Base-by-base conservation (phyloP, 2,113 vertebrate genomes). In the Tyto alba region DNA sequence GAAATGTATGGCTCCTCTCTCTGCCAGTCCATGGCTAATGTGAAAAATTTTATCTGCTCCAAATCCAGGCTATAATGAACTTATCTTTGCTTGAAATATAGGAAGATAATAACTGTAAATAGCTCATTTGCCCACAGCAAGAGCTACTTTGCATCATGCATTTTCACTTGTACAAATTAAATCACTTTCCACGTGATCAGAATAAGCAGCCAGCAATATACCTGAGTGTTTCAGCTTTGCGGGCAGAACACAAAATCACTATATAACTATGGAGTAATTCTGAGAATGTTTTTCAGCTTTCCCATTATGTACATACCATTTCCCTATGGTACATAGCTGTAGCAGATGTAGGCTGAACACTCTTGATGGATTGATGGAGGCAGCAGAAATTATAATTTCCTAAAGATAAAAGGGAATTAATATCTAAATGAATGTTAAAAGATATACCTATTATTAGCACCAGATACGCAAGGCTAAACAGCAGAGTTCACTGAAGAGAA, bases 351-450 rank as follows among this genome's bases (percentile, higher is more conserved):
- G 34, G 8, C 17, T 87, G 89, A 94, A 74, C 43, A 59, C n/a
- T 90, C 88, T 82, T 94, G 76, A 94, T 82, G 76, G 43, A 77
- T 81, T 91, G 53, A 47, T 62, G 85, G 26, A 97, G 64, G 79
- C 72, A 96, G 73, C 20, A 91, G 62, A 91, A 96, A 82, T 76
- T 6, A 87, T 48, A 64, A 75, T 91, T 94, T 94, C 78, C 69
- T 96, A 97, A 96, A 97, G 68, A 76, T 88, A 82, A 96, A 84
- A 94, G 25, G 48, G 41, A 94, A 69, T 96, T 95, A 92, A 91
- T 71, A 75, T 57, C 11, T 52, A 81, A 95, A 63, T 25, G 30
- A 94, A 82, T 89, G 22, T 62, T 86, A 69, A 88, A 25, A 76
- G 27, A 15, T 47, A 36, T 40, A 47, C 27, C 6, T 93, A 20